A percentile compares a stretch with the other conserved stretches of the same genome.
Evolutionary conservation across 2,888 invertebrate species (phyloP).

Genomic region (Catocala fraxini): DNA sequence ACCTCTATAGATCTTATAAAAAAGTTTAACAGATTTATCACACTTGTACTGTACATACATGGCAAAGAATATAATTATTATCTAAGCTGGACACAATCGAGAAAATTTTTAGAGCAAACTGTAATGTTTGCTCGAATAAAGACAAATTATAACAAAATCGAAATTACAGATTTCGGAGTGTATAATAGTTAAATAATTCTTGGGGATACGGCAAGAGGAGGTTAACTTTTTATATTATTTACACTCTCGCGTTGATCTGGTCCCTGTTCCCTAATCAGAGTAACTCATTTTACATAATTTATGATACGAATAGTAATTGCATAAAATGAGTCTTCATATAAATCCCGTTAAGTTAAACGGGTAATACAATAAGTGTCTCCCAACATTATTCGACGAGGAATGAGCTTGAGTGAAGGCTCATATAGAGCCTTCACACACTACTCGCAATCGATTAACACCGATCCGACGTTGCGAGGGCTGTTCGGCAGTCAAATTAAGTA

Average conservation of each 20-base stretch:
- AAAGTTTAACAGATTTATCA: slow-evolving; percentile 65
- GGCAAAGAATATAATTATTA: slow-evolving; percentile 68
- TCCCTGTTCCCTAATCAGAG: slow-evolving; percentile 46
- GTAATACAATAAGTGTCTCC: not conserved
- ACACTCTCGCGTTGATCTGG: slow-evolving; percentile 48
- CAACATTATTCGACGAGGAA: too few relatives aligned
- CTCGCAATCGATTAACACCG: too few relatives aligned
- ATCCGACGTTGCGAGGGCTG: too few relatives aligned
- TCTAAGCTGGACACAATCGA: slow-evolving; percentile 56
- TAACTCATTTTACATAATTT: slow-evolving; percentile 26
- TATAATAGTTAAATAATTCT: slow-evolving; percentile 11
- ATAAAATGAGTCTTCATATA: slow-evolving; percentile 19
- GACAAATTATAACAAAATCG: not conserved
- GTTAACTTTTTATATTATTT: slow-evolving; percentile 29
- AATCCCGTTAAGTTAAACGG: slow-evolving; percentile 8
- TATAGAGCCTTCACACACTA: too few relatives aligned
- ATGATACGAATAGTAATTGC: not conserved
- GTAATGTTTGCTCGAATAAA: slow-evolving; percentile 9
- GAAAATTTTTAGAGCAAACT: slow-evolving; percentile 16
- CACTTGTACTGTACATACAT: slow-evolving; percentile 82
- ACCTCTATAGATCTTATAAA: slow-evolving; percentile 51
- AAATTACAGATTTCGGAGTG: not conserved
- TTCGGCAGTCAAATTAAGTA: too few relatives aligned
- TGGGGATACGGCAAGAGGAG: slow-evolving; percentile 48
- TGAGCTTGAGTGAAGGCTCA: too few relatives aligned